phyloP scores from a whole-genome alignment of 1,140 invertebrate species.

The Triops cancriformis region DNA sequence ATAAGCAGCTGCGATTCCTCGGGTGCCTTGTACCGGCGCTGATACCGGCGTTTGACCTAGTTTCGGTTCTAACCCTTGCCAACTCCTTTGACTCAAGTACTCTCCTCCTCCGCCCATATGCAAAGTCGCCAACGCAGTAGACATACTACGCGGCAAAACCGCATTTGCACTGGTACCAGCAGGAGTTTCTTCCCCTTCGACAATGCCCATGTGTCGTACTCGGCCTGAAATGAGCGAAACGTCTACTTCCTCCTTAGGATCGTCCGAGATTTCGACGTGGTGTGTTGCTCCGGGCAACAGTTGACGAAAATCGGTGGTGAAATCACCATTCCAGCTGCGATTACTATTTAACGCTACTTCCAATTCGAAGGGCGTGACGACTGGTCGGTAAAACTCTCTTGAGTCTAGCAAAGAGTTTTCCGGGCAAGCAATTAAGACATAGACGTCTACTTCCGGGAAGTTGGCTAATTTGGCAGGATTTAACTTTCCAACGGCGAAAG shows the following conservation, averaged over 20 bases:
- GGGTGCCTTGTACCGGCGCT: slow-evolving; percentile 36
- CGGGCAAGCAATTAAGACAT: slow-evolving; percentile 80
- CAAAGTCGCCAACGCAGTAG: neutral
- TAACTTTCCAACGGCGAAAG: slow-evolving; percentile 84
- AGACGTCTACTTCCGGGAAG: slow-evolving; percentile 84
- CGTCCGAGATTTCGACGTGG: slow-evolving; percentile 11
- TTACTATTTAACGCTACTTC: slow-evolving; percentile 70
- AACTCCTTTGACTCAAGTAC: slow-evolving; percentile 34
- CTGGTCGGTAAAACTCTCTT: slow-evolving; percentile 77
- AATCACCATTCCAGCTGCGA: slow-evolving; percentile 50
- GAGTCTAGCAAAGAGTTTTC: slow-evolving; percentile 72
- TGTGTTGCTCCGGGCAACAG: slow-evolving; percentile 50
- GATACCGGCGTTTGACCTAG: slow-evolving; percentile 39
- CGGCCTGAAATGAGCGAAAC: slow-evolving; percentile 37
- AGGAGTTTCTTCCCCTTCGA: slow-evolving; percentile 24
- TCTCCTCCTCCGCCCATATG: slow-evolving; percentile 24
- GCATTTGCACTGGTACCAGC: neutral
- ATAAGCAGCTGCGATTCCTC: slow-evolving; percentile 40
- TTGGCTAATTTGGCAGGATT: slow-evolving; percentile 89
- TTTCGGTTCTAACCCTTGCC: slow-evolving; percentile 41
- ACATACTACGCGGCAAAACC: neutral
- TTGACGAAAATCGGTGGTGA: slow-evolving; percentile 66
- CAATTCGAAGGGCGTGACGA: slow-evolving; percentile 85
- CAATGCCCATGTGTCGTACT: slow-evolving; percentile 32
- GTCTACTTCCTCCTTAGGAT: slow-evolving; percentile 27